Evolutionary conservation across 2,113 vertebrate species (phyloP).

Genomic region (Helogale parvula): DNA sequence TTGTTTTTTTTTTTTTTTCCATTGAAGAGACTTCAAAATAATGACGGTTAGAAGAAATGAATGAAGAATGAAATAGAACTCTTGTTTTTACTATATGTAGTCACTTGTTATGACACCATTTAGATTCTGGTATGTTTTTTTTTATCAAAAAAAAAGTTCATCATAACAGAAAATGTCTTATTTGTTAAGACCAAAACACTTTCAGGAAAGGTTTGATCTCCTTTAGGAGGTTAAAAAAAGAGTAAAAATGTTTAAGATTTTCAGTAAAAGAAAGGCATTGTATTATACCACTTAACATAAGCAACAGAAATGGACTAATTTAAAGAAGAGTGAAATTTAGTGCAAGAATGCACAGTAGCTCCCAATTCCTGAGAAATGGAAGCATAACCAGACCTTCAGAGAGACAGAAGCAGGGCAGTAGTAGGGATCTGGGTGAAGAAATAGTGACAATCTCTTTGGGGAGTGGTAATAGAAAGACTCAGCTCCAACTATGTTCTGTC

Average conservation of each 20-base stretch:
- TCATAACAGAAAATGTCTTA: background rate
- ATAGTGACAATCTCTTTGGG: background rate
- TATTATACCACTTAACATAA: constrained; percentile 31
- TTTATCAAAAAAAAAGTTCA: background rate
- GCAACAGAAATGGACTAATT: background rate
- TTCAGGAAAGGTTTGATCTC: constrained; percentile 13
- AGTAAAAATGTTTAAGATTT: constrained; percentile 74
- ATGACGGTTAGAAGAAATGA: background rate
- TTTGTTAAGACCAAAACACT: background rate
- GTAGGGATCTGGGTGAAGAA: background rate
- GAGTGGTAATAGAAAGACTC: background rate
- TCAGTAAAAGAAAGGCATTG: constrained; percentile 62
- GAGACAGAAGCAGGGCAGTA: background rate
- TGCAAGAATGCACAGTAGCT: background rate
- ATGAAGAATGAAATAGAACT: background rate
- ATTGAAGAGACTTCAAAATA: background rate
- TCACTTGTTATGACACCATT: background rate
- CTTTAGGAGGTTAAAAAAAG: constrained; percentile 71
- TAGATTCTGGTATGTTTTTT: background rate
- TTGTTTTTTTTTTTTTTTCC: background rate
- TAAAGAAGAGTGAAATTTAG: background rate
- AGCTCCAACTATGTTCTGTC: background rate
- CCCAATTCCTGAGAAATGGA: background rate
- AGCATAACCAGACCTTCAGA: background rate
- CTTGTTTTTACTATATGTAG: background rate